Evolutionary conservation across 2,888 invertebrate genomes (phyloP), one percentile per base, ranked within the genome.

Genomic region (Watsonalla cultraria): DNA sequence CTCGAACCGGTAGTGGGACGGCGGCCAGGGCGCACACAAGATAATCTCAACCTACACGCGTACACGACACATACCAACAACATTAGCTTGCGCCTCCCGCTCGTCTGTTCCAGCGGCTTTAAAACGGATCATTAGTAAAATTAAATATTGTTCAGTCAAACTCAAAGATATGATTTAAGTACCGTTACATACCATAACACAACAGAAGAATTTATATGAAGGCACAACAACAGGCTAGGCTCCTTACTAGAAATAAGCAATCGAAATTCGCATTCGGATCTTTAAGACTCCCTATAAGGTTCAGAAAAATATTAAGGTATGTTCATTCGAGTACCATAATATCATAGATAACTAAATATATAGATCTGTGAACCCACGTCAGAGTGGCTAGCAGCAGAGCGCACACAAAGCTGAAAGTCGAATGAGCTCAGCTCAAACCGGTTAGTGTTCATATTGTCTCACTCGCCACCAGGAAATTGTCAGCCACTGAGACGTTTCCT

Each of bases 1-100:
- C 86, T 87, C 84, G 83, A 90, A 90, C 90, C 90, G 90, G 90
- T 90, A 90, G 90, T 90, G 88, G 88, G 89, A 82, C 80, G 80
- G 77, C 83, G 78, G 90, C 88, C 90, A 89, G 86, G 79, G 80
- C 81, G 77, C 83, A 81, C 79, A 82, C 74, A 72, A 78, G 70
- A 76, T 78, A 64, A 76, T 74, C 77, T 72, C 78, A 63, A 76
- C 71, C 73, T 71, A 77, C 74, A 66, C 64, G 61, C 65, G 59
- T 64, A 61, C 65, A 65, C 59, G 68, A 73, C 69, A 66, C 55
- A 63, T 63, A 61, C 60, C 42, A 66, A 63, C 61, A 69, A 68
- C 68, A 63, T 67, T 66, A 67, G 68, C 72, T 70, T 59, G 60
- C 58, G 58, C 59, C 45, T 54, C 61, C 60, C 45, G 53, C 61